A percentile compares a stretch with the other conserved stretches of the same genome.
Evolutionary conservation across 2,797 vertebrate genomes (phyloP).

Genomic region (Danio aesculapii): DNA sequence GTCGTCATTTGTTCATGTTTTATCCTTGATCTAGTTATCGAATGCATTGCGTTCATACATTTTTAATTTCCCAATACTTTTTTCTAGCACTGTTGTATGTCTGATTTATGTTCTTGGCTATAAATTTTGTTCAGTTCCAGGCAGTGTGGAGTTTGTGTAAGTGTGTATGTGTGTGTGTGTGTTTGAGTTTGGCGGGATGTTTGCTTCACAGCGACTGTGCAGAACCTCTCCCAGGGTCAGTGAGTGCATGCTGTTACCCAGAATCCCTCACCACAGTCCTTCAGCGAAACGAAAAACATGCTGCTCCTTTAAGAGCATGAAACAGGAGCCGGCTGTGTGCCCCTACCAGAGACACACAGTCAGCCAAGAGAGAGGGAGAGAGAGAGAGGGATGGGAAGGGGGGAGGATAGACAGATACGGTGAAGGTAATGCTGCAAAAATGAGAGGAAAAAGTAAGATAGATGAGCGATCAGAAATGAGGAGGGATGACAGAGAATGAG

Average conservation of each 20-base stretch:
- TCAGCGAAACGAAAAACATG: conserved; percentile 72
- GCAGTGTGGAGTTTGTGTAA: conserved; percentile 13
- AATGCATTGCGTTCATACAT: background rate
- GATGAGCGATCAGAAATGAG: conserved; percentile 41
- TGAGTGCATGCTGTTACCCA: conserved; percentile 83
- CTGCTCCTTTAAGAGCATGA: conserved; percentile 83
- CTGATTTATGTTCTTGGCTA: background rate
- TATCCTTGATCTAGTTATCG: background rate
- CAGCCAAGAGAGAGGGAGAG: conserved; percentile 71
- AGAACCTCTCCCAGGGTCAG: conserved; percentile 75
- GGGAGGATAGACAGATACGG: conserved; percentile 37
- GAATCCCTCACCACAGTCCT: conserved; percentile 71
- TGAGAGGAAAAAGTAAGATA: conserved; percentile 38
- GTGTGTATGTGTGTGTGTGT: conserved; percentile 19
- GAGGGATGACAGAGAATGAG: conserved; percentile 58
- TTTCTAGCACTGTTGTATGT: conserved; percentile 5
- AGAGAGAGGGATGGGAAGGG: conserved; percentile 51
- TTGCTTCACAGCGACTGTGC: conserved; percentile 68
- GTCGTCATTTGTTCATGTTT: conserved; percentile 2
- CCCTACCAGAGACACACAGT: conserved; percentile 70
- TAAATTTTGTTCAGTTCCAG: conserved; percentile 1
- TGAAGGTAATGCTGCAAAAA: conserved; percentile 67
- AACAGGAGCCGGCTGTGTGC: conserved; percentile 76
- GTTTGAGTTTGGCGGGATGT: conserved; percentile 39
- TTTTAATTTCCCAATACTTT: conserved; percentile 1